phyloP scores from a whole-genome alignment of 2,797 vertebrate species.

The Falco berigora region DNA sequence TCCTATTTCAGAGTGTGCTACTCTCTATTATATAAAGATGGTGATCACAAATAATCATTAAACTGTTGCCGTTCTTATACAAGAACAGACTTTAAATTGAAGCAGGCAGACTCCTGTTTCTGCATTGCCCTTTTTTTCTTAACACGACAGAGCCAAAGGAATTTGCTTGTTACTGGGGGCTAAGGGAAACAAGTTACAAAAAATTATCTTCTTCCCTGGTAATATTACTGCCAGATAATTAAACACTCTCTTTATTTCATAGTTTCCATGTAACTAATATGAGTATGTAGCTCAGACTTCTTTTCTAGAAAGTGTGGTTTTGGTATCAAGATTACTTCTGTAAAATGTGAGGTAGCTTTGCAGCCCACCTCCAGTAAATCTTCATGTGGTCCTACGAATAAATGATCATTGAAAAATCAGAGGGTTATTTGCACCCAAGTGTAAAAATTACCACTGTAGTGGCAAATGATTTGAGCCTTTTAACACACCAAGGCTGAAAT shows the following conservation, averaged over 20 bases:
- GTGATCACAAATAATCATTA: background rate
- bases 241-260: background rate
- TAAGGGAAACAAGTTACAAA: background rate
- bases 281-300: background rate
- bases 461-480: background rate
- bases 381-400: background rate
- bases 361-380: constrained; percentile 1
- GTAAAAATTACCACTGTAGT: background rate
- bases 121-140: background rate
- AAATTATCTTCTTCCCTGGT: background rate
- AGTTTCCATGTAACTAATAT: background rate
- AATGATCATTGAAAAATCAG: background rate
- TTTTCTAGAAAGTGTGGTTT: background rate
- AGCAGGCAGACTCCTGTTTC: background rate
- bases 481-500: constrained; percentile 4
- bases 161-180: background rate
- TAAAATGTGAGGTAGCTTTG: background rate
- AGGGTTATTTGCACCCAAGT: background rate
- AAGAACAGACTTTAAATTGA: background rate
- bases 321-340: background rate
- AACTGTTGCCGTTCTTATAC: background rate
- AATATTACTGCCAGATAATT: background rate
- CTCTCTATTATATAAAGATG: background rate
- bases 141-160: background rate
- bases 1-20: background rate